A percentile compares a stretch with the other conserved stretches of the same genome.
phyloP scores from a whole-genome alignment of 2,888 invertebrate genomes.

The Stenchaetothrips biformis region DNA sequence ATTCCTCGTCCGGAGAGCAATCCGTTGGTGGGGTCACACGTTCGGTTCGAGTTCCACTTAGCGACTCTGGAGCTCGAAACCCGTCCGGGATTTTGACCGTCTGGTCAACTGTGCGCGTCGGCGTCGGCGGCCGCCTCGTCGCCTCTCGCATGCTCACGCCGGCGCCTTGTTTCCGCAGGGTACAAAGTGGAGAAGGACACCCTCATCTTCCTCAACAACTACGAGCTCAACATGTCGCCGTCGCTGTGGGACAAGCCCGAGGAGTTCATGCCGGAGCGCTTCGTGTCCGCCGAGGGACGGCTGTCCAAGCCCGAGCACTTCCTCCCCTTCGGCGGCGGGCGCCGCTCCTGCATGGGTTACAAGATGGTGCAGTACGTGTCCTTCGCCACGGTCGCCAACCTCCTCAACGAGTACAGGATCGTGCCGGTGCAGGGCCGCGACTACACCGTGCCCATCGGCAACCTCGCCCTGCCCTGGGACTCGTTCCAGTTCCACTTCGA shows the following conservation, averaged over 20 bases:
- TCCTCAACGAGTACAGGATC: conserved; percentile 54
- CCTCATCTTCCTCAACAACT: conserved; percentile 62
- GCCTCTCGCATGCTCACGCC: no score
- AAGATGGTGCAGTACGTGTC: conserved; percentile 59
- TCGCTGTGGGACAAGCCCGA: conserved; percentile 57
- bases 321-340: conserved; percentile 61
- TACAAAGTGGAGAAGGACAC: conserved; percentile 57
- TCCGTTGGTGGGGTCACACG: no score
- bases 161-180: conserved; percentile 46
- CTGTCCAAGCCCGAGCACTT: conserved; percentile 60
- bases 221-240: conserved; percentile 59
- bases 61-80: no score
- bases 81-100: no score
- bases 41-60: no score
- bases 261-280: conserved; percentile 58
- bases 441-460: conserved; percentile 53
- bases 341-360: conserved; percentile 63
- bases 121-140: no score
- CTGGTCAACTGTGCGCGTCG: no score
- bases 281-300: conserved; percentile 50
- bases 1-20: no score
- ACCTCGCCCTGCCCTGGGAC: conserved; percentile 51
- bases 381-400: conserved; percentile 52
- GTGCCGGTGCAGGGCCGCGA: conserved; percentile 46
- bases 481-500: conserved; percentile 52